Percentiles rank a stretch among this genome's conserved stretches.
These are phyloP conservation scores for Notodonta dromedarius DNA, from an alignment of 2,888 invertebrate species.

Conservation along the genomic window DNA sequence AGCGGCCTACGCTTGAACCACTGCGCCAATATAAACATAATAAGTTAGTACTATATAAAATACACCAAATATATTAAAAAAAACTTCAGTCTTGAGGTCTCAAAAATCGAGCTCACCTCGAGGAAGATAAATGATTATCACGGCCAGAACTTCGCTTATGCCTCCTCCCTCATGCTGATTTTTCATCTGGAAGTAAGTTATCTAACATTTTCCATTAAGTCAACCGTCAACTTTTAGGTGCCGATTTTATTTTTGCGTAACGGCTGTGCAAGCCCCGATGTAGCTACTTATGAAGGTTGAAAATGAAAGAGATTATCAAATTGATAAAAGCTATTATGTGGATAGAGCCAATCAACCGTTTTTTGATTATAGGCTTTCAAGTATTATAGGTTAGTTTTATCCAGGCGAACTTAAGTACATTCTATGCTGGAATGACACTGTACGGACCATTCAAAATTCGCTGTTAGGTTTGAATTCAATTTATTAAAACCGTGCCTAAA, in stretches of 20 bases:
- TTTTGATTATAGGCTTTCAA: neutral
- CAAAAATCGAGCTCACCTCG: constrained; percentile 30
- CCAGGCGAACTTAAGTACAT: no score
- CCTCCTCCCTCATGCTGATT: constrained; percentile 21
- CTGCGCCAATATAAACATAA: no score
- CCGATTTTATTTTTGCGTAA: neutral
- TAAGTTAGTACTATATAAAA: no score
- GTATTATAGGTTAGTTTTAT: neutral
- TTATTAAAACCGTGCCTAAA: no score
- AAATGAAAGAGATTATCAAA: neutral
- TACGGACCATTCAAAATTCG: no score
- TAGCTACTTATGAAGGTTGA: neutral
- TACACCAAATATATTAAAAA: neutral
- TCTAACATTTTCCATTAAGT: constrained; percentile 13
- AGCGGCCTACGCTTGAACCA: no score
- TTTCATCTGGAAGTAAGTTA: constrained; percentile 25
- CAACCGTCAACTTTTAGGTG: neutral
- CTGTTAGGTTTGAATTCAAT: no score
- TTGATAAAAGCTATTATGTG: neutral
- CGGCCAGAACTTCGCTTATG: constrained; percentile 19
- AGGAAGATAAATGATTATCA: constrained; percentile 34
- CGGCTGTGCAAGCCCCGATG: neutral
- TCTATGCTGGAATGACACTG: no score
- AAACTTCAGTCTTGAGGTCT: constrained; percentile 2
- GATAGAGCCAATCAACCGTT: no score